Evolutionary conservation across 2,888 invertebrate species (phyloP).

Genomic region (Himalopsyche kuldschensis): DNA sequence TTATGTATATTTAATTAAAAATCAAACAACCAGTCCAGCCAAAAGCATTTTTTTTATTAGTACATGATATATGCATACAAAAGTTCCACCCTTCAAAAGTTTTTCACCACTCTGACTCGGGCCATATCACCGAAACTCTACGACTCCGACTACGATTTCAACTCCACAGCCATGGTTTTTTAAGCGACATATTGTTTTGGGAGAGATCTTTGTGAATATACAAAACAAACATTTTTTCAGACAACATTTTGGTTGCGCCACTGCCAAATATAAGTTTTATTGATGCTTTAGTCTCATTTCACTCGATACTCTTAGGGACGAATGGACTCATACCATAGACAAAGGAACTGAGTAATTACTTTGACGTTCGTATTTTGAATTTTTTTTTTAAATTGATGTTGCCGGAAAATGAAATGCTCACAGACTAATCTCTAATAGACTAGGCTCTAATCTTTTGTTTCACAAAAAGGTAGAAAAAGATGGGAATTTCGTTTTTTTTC

Average conservation of each 20-base stretch:
- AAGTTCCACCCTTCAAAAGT: too few species aligned
- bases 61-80: too few species aligned
- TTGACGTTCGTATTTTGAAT: background rate
- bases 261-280: background rate
- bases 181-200: too few species aligned
- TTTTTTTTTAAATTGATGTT: background rate
- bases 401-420: background rate
- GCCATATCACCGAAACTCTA: too few species aligned
- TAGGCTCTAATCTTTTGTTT: background rate
- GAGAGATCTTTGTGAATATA: too few species aligned
- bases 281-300: background rate
- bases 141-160: too few species aligned
- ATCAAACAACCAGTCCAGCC: too few species aligned
- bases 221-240: background rate
- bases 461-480: background rate
- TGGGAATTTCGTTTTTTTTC: background rate
- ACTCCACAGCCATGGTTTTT: too few species aligned
- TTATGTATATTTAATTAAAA: too few species aligned
- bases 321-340: background rate
- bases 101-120: too few species aligned
- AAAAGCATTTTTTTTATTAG: too few species aligned
- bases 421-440: too few species aligned
- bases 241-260: background rate
- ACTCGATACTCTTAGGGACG: background rate
- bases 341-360: background rate